Evolutionary conservation across 2,113 vertebrate genomes (phyloP).

Genomic region (Nesoenas mayeri): DNA sequence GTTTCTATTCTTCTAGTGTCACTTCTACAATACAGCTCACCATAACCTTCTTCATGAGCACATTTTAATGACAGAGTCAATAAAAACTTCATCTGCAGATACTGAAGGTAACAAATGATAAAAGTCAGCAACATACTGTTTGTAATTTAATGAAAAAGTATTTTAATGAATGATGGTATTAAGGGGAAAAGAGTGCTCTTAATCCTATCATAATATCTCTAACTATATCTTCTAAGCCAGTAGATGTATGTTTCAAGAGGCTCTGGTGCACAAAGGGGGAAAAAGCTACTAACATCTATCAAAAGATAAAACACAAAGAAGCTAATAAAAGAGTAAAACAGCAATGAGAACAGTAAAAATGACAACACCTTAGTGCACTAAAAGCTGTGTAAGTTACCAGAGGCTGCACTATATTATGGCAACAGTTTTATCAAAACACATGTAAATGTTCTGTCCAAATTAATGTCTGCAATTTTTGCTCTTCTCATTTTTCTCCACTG

Average conservation of each 20-base stretch:
- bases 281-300: neutral
- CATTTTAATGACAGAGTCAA: neutral
- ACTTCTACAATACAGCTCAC: neutral
- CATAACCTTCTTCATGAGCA: neutral
- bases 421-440: neutral
- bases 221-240: neutral
- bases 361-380: neutral
- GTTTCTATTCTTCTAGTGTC: neutral
- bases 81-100: neutral
- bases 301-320: neutral
- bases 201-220: slow-evolving; percentile 2
- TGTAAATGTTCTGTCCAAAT: neutral
- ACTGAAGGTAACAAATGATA: slow-evolving; percentile 5
- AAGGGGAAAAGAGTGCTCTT: neutral
- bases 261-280: neutral
- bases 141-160: slow-evolving; percentile 35
- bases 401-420: neutral
- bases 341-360: neutral
- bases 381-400: neutral
- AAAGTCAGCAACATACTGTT: neutral
- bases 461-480: neutral
- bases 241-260: slow-evolving; percentile 3
- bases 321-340: neutral
- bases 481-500: neutral
- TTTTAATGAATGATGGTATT: slow-evolving; percentile 40